These are phyloP conservation scores for Xiphophorus maculatus DNA, from an alignment of 2,113 vertebrate genomes.

Conservation along the genomic window DNA sequence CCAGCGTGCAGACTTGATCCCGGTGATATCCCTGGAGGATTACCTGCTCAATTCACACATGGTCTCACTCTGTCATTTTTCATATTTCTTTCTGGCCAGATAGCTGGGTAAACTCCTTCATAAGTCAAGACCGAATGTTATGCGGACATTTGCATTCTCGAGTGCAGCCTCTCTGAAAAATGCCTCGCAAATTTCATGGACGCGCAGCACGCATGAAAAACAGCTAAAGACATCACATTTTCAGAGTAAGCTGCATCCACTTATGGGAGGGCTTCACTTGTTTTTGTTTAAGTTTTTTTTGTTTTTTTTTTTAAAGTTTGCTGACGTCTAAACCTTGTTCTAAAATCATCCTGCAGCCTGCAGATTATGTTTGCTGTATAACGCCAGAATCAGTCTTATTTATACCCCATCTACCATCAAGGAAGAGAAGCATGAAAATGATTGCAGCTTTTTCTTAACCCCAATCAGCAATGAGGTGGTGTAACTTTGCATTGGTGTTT, in stretches of 20 bases:
- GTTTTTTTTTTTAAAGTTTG: neutral
- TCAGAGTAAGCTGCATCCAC: constrained; percentile 20
- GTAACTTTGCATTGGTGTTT: constrained; percentile 44
- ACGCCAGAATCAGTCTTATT: constrained; percentile 46
- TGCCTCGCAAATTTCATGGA: neutral
- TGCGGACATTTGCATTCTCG: constrained; percentile 10
- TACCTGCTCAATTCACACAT: constrained; percentile 16
- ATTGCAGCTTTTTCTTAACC: constrained; percentile 53
- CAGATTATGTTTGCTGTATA: constrained; percentile 54
- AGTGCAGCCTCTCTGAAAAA: constrained; percentile 6
- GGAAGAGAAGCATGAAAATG: constrained; percentile 44
- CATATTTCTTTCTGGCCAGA: constrained; percentile 6
- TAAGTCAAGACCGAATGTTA: constrained; percentile 2
- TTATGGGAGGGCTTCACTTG: constrained; percentile 28
- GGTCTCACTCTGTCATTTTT: constrained; percentile 13
- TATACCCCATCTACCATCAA: constrained; percentile 44
- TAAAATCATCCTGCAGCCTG: constrained; percentile 36
- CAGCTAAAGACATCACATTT: constrained; percentile 24
- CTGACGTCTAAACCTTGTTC: constrained; percentile 23
- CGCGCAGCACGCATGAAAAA: neutral
- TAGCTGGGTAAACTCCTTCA: constrained; percentile 2
- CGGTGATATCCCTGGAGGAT: constrained; percentile 4
- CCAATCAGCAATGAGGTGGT: constrained; percentile 57
- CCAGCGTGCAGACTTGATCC: neutral
- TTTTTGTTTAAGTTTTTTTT: constrained; percentile 4